Conservation (phyloP, 2,797 vertebrate genomes). For the Alca torda region DNA sequence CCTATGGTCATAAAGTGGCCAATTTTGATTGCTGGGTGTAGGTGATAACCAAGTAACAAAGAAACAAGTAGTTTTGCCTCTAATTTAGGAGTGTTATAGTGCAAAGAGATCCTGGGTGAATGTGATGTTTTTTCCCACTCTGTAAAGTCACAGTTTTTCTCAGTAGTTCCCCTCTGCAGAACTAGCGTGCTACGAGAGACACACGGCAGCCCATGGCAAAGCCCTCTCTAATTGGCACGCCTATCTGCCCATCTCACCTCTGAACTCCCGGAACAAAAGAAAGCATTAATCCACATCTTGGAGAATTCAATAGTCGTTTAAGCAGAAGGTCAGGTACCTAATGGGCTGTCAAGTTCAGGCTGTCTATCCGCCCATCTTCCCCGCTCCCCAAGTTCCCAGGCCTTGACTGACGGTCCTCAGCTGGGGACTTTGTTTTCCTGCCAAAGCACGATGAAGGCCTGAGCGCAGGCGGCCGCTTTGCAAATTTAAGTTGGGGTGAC, state of each 20-base stretch:
- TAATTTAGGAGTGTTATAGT: neutral
- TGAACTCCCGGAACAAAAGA: neutral
- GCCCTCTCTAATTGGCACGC: neutral
- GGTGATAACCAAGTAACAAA: neutral
- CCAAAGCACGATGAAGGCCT: neutral
- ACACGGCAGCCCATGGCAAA: neutral
- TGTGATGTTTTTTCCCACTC: neutral
- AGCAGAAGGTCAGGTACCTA: conserved; percentile 56
- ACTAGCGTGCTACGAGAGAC: neutral
- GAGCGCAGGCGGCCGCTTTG: neutral
- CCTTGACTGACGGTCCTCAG: conserved; percentile 29
- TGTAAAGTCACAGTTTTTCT: neutral
- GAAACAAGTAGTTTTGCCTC: neutral
- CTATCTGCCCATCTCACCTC: conserved; percentile 13
- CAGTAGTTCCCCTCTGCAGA: neutral
- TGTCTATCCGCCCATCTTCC: neutral
- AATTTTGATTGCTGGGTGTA: neutral
- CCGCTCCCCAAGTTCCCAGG: neutral
- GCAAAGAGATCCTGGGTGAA: neutral
- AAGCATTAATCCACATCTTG: conserved; percentile 37
- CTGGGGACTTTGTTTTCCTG: conserved; percentile 11
- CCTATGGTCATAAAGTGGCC: neutral
- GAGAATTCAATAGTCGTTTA: conserved; percentile 44
- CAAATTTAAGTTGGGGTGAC: neutral
- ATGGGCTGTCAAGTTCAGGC: conserved; percentile 49